A percentile compares a stretch with the other conserved stretches of the same genome.
phyloP scores from a whole-genome alignment of 2,888 invertebrate species.

The Adelognathus sp. region DNA sequence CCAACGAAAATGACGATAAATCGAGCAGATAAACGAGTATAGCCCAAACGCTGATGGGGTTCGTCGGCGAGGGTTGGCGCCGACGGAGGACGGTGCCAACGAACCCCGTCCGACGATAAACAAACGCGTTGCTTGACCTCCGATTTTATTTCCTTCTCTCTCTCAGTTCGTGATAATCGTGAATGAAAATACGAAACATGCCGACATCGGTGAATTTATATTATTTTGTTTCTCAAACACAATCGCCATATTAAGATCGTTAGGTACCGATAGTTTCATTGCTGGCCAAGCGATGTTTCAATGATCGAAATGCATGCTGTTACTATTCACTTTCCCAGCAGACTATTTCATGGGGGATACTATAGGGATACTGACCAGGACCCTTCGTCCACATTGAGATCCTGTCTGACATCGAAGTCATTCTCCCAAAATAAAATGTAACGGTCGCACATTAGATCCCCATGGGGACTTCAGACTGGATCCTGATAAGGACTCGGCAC shows the following conservation, averaged over 20 bases:
- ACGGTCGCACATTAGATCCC: no score
- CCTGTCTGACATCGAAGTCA: no score
- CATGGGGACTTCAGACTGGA: no score
- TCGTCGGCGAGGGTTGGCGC: not conserved
- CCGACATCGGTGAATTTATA: not conserved
- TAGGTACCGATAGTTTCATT: not conserved
- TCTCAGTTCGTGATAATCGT: not conserved
- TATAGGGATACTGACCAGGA: no score
- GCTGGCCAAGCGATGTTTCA: no score
- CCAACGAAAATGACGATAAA: conserved; percentile 21
- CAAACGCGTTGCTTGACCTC: not conserved
- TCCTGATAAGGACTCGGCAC: no score
- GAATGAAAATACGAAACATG: not conserved
- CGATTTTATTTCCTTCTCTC: not conserved
- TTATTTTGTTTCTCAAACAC: not conserved
- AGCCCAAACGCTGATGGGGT: conserved; percentile 3
- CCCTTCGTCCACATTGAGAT: no score
- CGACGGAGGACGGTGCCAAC: not conserved
- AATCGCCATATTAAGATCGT: not conserved
- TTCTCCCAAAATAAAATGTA: no score
- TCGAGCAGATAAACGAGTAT: conserved; percentile 19
- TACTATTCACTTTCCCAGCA: no score
- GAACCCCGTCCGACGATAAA: not conserved
- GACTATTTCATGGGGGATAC: no score
- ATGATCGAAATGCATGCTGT: no score